Conservation (phyloP, 2,888 invertebrate genomes). For the Nysson spinosus region DNA sequence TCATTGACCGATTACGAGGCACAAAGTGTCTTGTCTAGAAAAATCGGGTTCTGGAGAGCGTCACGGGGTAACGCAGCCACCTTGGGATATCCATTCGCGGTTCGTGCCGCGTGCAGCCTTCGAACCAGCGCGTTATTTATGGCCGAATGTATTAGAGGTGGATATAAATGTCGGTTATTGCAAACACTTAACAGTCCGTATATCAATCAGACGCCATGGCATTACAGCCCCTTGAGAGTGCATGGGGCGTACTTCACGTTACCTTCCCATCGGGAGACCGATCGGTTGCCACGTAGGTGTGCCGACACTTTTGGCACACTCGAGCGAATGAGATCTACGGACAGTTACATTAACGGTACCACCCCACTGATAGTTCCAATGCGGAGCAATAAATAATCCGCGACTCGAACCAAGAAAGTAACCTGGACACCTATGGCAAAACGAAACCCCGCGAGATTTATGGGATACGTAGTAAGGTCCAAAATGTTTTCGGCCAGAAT, state of each 20-base stretch:
- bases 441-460: conserved; percentile 30
- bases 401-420: conserved; percentile 22
- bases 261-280: conserved; percentile 51
- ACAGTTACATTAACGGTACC: conserved; percentile 49
- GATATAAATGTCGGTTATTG: conserved; percentile 77
- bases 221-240: conserved; percentile 62
- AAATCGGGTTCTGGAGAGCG: conserved; percentile 49
- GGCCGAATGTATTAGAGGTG: conserved; percentile 73
- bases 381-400: conserved; percentile 44
- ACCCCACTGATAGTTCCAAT: conserved; percentile 22
- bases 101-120: conserved; percentile 58
- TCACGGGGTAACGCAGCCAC: too few relatives aligned
- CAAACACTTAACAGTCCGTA: conserved; percentile 77
- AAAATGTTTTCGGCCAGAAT: too few relatives aligned
- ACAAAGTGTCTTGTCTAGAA: too few relatives aligned
- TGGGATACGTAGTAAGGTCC: conserved; percentile 5
- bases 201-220: conserved; percentile 76
- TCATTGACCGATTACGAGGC: too few relatives aligned
- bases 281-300: conserved; percentile 27
- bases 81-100: conserved; percentile 11
- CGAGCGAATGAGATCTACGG: conserved; percentile 37
- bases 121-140: conserved; percentile 74
- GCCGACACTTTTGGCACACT: conserved; percentile 26
- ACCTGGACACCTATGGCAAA: conserved; percentile 27
- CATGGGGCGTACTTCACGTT: conserved; percentile 48